phyloP scores from a whole-genome alignment of 1,140 invertebrate species.

The Harlomillsia oculata region DNA sequence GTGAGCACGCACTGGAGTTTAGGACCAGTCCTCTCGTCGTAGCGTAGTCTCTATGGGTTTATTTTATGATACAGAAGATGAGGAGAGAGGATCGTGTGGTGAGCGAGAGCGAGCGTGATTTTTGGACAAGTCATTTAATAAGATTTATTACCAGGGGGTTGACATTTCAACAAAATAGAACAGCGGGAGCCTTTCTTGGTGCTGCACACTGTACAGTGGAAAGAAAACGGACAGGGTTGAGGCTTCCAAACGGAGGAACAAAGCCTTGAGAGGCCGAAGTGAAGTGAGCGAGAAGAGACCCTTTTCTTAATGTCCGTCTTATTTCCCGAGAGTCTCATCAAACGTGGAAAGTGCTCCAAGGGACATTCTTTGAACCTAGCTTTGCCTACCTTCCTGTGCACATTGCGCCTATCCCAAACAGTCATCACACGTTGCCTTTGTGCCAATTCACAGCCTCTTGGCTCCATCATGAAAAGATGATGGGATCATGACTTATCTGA shows the following conservation, averaged over 20 bases:
- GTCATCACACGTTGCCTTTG: constrained; percentile 7
- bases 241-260: background rate
- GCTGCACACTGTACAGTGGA: background rate
- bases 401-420: constrained; percentile 1
- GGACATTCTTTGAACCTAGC: background rate
- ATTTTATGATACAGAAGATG: no score
- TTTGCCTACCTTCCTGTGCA: no score
- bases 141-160: constrained; percentile 36
- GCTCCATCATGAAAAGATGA: no score
- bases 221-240: background rate
- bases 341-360: constrained; percentile 13
- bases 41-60: no score
- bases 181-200: constrained; percentile 33
- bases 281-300: background rate
- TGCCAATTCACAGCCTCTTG: no score
- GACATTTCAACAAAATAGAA: constrained; percentile 37
- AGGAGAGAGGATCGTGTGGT: constrained; percentile 15
- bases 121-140: constrained; percentile 37
- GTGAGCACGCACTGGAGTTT: no score
- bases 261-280: no score
- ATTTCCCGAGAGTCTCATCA: constrained; percentile 15
- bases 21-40: no score
- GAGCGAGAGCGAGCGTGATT: constrained; percentile 26
- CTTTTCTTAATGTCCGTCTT: constrained; percentile 15
- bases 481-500: no score